phyloP scores from a whole-genome alignment of 2,113 vertebrate species.

The Mesembrinibis cayennensis region DNA sequence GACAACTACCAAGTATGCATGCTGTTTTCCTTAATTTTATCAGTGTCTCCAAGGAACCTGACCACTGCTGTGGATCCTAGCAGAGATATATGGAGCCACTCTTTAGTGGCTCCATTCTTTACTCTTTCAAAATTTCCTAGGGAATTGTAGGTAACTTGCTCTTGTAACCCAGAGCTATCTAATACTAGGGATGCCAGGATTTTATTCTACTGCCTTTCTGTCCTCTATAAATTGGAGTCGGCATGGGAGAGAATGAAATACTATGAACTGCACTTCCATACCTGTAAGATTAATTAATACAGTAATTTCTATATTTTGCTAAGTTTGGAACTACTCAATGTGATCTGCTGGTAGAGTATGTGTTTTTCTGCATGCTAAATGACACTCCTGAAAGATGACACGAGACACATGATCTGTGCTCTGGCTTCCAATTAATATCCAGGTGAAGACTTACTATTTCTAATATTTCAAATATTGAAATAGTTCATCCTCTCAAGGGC shows the following conservation, averaged over 20 bases:
- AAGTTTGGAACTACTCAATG: background rate
- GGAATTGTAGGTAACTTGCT: background rate
- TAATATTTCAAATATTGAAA: background rate
- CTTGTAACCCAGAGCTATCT: background rate
- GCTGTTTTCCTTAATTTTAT: slow-evolving; percentile 27
- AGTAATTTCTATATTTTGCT: background rate
- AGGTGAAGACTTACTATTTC: background rate
- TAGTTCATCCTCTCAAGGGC: background rate
- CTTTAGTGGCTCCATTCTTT: background rate
- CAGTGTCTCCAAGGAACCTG: slow-evolving; percentile 18
- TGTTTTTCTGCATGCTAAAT: background rate
- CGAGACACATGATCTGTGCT: background rate
- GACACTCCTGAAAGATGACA: background rate
- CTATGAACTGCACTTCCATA: background rate
- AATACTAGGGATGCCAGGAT: background rate
- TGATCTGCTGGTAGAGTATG: background rate
- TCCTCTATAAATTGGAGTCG: background rate
- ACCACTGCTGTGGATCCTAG: background rate
- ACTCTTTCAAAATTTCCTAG: background rate
- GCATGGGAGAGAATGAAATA: background rate
- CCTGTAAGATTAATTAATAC: background rate
- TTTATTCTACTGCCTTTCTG: background rate
- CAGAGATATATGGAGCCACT: background rate
- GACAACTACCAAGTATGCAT: slow-evolving; percentile 46
- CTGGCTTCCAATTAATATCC: background rate